These are phyloP conservation scores for Pao palembangensis DNA, from an alignment of 2,113 vertebrate species.

Conservation along the genomic window DNA sequence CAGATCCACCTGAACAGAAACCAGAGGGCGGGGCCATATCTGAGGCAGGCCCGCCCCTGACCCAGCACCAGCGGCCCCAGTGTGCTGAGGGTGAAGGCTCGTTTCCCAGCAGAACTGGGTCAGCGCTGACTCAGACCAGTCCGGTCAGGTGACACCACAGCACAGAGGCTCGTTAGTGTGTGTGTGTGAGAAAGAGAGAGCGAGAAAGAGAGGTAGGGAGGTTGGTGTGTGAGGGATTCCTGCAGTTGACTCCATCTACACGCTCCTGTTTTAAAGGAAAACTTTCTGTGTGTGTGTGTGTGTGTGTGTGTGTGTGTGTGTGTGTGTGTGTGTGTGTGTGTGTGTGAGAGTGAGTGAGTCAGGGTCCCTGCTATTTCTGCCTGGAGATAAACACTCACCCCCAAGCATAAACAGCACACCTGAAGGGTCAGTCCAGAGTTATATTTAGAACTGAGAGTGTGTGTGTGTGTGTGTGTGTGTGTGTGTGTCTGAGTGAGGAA, in stretches of 20 bases:
- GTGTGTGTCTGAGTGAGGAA: background rate
- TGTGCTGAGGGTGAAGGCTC: background rate
- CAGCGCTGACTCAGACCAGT: conserved; percentile 29
- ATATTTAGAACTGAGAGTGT: conserved; percentile 5
- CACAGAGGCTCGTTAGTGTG: background rate
- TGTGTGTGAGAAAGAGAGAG: conserved; percentile 12
- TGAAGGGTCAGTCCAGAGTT: conserved; percentile 4
- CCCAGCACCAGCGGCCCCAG: background rate
- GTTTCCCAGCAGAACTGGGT: conserved; percentile 11
- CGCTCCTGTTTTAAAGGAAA: too few species aligned
- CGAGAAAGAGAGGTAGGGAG: too few species aligned
- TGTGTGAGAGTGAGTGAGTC: conserved; percentile 1
- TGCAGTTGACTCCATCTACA: too few species aligned
- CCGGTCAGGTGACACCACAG: conserved; percentile 41
- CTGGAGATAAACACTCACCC: conserved; percentile 9
- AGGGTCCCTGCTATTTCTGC: conserved; percentile 34
- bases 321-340: conserved; percentile 11
- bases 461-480: background rate
- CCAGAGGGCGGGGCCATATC: too few species aligned
- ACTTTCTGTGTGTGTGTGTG: too few species aligned
- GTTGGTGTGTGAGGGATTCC: too few species aligned
- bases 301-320: background rate
- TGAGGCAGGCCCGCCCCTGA: too few species aligned
- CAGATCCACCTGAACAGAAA: too few species aligned
- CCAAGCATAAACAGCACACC: conserved; percentile 2